A percentile compares a stretch with the other conserved stretches of the same genome.
Conservation (phyloP, 2,888 invertebrate species). For the Sinotaia quadrata region DNA sequence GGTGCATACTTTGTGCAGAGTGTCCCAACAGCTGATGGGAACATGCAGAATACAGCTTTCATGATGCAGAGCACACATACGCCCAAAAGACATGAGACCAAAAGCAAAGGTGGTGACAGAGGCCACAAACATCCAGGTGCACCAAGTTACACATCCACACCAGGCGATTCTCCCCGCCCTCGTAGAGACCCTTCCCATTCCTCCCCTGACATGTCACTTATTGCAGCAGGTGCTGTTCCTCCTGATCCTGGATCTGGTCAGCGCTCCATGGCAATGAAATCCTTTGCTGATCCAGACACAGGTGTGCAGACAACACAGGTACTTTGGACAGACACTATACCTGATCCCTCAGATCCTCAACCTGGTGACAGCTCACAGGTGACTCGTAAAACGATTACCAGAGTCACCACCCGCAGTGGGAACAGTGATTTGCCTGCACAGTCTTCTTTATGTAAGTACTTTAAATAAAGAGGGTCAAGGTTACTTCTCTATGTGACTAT, state of each 20-base stretch:
- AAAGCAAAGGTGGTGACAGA: constrained; percentile 10
- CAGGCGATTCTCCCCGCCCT: constrained; percentile 32
- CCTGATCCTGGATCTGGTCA: constrained; percentile 52
- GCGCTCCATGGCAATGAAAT: constrained; percentile 51
- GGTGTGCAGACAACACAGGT: constrained; percentile 61
- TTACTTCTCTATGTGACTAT: neutral
- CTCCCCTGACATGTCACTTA: constrained; percentile 33
- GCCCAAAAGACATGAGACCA: constrained; percentile 28
- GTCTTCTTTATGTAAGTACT: constrained; percentile 52
- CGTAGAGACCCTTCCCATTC: constrained; percentile 10
- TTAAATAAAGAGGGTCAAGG: neutral
- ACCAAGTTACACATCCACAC: constrained; percentile 54
- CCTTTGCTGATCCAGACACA: constrained; percentile 54
- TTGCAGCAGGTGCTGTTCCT: constrained; percentile 45
- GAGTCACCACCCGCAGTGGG: constrained; percentile 58
- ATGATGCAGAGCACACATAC: constrained; percentile 42
- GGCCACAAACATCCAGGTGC: constrained; percentile 37
- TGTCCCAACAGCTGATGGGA: constrained; percentile 50
- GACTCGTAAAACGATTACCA: constrained; percentile 58
- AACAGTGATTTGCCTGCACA: constrained; percentile 53
- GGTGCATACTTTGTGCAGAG: constrained; percentile 58
- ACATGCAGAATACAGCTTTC: constrained; percentile 46
- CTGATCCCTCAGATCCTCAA: constrained; percentile 59
- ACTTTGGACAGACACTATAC: constrained; percentile 59
- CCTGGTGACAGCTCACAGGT: constrained; percentile 58